Evolutionary conservation across 2,888 invertebrate genomes (phyloP), one percentile per base, ranked within the genome.

Genomic region (Zele albiditarsus): DNA sequence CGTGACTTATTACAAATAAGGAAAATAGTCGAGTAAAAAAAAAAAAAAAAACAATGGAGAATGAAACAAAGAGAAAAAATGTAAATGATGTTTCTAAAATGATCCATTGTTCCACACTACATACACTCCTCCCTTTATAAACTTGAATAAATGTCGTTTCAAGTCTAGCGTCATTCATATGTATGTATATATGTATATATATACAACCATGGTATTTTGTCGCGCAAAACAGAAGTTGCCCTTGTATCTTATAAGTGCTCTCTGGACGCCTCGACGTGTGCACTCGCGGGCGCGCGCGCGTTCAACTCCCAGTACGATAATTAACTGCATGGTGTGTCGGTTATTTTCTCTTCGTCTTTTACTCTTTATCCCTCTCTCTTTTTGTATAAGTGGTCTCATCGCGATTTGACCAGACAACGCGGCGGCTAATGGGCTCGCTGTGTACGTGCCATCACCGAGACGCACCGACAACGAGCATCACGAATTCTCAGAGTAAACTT

Each of bases 171-270:
- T 46, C 46, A 46, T 46, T 46, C 46, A 46, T 46, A 46, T 46
- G 16, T n/a, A n/a, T 16, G n/a, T 46, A 46, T 16, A 78, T 77
- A 77, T 75, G 74, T 79, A 77, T 77, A 75, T 75, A 77, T 75
- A 77, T 77, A 79, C 77, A 79, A 79, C 76, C 73, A 74, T 78
- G 80, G 76, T 78, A 77, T 79, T 79, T 79, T 80, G 83, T 83
- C 83, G 82, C 83, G 8, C 8, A 20, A 78, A 83, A 84, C 84
- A 84, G 81, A 83, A 82, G 78, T 80, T 76, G 77, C 80, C 81
- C 83, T 84, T 86, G 85, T 87, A 77, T 79, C 81, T 79, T 77
- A 58, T 70, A 76, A 81, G 78, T 81, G 78, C 81, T 75, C 33
- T 60, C 60, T 60, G 53, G 53, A 72, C 73, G 79, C 80, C 77